Conservation (phyloP, 2,797 vertebrate species). For the Petrocephalus sullivani region DNA sequence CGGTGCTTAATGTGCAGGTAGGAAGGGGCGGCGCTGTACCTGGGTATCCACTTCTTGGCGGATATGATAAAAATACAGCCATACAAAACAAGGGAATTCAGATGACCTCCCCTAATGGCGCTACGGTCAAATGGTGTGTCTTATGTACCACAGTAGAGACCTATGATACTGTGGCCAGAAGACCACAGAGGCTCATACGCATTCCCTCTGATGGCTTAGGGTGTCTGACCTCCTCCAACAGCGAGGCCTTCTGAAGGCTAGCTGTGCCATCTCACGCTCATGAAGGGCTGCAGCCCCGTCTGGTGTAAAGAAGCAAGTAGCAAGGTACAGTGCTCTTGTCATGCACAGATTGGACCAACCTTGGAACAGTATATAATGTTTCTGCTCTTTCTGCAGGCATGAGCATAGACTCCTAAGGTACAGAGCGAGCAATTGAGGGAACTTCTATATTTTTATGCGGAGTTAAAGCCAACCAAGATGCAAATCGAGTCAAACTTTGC, state of each 20-base stretch:
- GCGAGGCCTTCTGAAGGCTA: neutral
- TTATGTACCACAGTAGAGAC: neutral
- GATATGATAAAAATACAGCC: neutral
- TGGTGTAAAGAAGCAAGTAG: neutral
- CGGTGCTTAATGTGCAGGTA: neutral
- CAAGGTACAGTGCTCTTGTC: neutral
- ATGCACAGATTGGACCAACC: neutral
- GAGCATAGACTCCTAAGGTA: neutral
- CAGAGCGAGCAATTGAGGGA: neutral
- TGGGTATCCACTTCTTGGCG: too few species aligned
- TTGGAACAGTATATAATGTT: neutral
- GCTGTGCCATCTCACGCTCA: neutral
- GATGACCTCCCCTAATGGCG: neutral
- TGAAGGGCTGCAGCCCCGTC: neutral
- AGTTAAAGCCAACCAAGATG: neutral
- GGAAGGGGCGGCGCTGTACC: neutral
- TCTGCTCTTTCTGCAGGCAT: neutral
- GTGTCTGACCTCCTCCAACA: neutral
- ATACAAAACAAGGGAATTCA: neutral
- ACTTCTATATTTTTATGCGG: neutral
- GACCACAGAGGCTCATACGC: neutral
- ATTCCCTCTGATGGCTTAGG: neutral
- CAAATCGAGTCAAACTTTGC: neutral
- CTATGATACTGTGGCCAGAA: neutral
- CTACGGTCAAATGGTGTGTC: neutral